Percentiles rank a stretch among this genome's conserved stretches.
Conservation (phyloP, 2,888 invertebrate genomes). For the Neoaliturus tenellus region DNA sequence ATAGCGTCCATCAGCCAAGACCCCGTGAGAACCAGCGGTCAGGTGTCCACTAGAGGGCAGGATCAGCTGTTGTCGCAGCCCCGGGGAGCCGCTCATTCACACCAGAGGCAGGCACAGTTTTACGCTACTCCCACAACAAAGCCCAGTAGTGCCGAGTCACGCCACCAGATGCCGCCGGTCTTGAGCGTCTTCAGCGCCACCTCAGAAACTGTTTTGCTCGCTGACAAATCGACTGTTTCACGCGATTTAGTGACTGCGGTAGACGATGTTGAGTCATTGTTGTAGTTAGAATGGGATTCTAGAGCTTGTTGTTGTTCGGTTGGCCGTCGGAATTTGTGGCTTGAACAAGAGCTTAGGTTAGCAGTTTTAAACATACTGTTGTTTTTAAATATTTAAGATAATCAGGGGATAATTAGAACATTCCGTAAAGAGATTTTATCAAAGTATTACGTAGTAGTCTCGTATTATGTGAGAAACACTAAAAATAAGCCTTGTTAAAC, state of each 20-base stretch:
- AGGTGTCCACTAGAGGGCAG: background rate
- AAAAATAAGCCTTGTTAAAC: too few species aligned
- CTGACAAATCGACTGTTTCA: constrained; percentile 11
- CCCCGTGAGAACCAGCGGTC: constrained; percentile 30
- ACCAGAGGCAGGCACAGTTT: background rate
- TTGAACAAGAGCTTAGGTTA: too few species aligned
- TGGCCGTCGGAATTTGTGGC: too few species aligned
- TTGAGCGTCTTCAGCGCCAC: background rate
- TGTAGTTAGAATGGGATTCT: too few species aligned
- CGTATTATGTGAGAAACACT: too few species aligned
- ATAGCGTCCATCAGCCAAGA: too few species aligned
- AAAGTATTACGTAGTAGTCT: too few species aligned
- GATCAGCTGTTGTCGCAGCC: background rate
- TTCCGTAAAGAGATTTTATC: too few species aligned
- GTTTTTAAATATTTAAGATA: too few species aligned
- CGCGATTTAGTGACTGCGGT: background rate
- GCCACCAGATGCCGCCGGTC: background rate
- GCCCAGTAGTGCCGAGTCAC: constrained; percentile 14
- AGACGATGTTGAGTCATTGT: background rate
- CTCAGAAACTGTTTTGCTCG: background rate
- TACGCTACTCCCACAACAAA: constrained; percentile 24
- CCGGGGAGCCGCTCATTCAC: background rate
- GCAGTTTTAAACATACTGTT: too few species aligned
- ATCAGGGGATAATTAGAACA: too few species aligned
- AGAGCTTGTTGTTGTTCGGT: too few species aligned